Conservation (phyloP, 2,888 invertebrate genomes). For the Cataglyphis rosenhaueri region DNA sequence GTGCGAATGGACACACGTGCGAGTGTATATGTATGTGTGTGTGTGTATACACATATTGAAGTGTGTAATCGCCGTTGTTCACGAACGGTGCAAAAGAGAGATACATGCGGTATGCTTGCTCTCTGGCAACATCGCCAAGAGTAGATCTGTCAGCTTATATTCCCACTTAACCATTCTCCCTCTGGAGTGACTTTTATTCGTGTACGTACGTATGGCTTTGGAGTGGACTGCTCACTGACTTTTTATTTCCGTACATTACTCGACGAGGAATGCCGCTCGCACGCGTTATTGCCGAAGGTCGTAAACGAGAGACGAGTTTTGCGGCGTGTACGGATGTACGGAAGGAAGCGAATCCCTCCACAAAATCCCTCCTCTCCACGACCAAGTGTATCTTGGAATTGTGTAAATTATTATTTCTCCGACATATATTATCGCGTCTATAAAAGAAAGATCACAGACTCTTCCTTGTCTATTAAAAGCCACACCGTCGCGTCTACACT, state of each 20-base stretch:
- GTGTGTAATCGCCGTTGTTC: conserved; percentile 6
- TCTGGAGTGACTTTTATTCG: conserved; percentile 39
- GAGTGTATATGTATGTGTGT: neutral
- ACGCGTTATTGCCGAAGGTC: conserved; percentile 20
- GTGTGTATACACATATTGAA: neutral
- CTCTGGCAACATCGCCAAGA: conserved; percentile 48
- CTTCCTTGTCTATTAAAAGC: conserved; percentile 17
- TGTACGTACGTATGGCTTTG: conserved; percentile 1
- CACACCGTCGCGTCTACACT: conserved; percentile 13
- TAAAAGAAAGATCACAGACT: neutral
- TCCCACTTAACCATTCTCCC: conserved; percentile 46
- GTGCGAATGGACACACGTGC: conserved; percentile 1
- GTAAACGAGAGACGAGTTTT: conserved; percentile 24
- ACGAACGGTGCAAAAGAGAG: conserved; percentile 1
- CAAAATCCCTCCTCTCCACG: neutral
- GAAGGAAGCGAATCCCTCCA: conserved; percentile 15
- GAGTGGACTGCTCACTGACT: conserved; percentile 31
- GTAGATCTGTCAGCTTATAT: conserved; percentile 53
- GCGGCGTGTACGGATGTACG: conserved; percentile 19
- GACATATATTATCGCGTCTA: conserved; percentile 4
- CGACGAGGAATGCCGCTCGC: neutral
- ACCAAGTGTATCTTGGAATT: conserved; percentile 10
- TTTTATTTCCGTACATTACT: conserved; percentile 22
- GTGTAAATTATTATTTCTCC: conserved; percentile 19
- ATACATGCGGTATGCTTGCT: conserved; percentile 16